Evolutionary conservation across 2,888 invertebrate species (phyloP).

Genomic region (Piscicola geometra): DNA sequence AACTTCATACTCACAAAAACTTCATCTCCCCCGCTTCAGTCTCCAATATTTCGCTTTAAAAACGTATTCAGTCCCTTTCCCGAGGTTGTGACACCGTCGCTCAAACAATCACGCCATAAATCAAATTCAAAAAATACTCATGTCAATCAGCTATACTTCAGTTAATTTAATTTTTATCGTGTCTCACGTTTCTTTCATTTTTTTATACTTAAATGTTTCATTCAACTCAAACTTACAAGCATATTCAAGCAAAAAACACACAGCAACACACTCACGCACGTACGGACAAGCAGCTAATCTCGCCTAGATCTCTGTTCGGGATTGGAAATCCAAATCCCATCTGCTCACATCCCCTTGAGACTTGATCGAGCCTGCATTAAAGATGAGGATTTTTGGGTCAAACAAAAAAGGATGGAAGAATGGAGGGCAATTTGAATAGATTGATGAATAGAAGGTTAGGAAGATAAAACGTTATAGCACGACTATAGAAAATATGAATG

Average conservation of each 20-base stretch:
- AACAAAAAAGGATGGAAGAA: background rate
- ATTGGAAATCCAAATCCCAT: slow-evolving; percentile 2
- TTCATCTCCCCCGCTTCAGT: no score
- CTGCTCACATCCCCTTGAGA: background rate
- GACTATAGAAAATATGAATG: no score
- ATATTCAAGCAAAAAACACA: background rate
- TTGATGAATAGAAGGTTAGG: no score
- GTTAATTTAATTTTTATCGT: background rate
- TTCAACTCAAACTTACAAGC: background rate
- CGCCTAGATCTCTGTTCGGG: background rate
- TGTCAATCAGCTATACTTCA: background rate
- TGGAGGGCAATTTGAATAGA: background rate
- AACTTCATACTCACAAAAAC: no score
- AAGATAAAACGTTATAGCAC: no score
- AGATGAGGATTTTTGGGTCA: background rate
- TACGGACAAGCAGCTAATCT: background rate
- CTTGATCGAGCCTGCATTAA: no score
- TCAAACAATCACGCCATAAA: no score
- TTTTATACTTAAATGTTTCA: no score
- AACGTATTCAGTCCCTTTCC: no score
- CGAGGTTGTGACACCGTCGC: no score
- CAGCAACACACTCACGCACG: background rate
- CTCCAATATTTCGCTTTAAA: no score
- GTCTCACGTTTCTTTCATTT: background rate
- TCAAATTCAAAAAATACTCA: background rate